Percentiles rank a stretch among this genome's conserved stretches.
These are phyloP conservation scores for Hesperophylax magnus DNA, from an alignment of 1,140 invertebrate species.

Conservation along the genomic window DNA sequence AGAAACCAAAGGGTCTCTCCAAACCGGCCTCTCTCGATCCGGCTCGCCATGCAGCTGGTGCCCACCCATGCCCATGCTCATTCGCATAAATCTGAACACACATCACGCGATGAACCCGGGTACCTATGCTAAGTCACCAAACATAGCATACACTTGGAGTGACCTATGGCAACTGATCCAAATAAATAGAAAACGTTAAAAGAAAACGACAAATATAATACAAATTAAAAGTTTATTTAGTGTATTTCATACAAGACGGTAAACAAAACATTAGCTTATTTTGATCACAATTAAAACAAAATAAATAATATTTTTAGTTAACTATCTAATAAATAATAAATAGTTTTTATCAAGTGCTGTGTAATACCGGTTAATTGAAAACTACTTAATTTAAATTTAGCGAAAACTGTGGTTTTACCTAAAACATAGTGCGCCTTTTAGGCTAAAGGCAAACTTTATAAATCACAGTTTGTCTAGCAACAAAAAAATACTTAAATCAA, in stretches of 20 bases:
- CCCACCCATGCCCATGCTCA: too few species aligned
- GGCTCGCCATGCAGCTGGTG: too few species aligned
- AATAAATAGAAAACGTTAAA: too few species aligned
- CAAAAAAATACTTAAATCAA: background rate
- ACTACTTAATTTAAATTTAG: background rate
- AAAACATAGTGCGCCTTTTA: conserved; percentile 1
- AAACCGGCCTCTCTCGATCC: too few species aligned
- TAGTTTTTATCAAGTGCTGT: background rate
- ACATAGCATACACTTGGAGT: too few species aligned
- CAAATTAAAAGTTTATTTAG: conserved; percentile 10
- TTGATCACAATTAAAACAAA: background rate
- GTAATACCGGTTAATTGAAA: background rate
- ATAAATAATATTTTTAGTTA: background rate
- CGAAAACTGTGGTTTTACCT: background rate
- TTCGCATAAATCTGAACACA: too few species aligned
- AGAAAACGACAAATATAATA: too few species aligned
- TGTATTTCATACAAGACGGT: background rate
- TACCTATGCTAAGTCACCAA: too few species aligned
- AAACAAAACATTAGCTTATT: background rate
- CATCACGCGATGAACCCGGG: too few species aligned
- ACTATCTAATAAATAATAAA: background rate
- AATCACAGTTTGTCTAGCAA: conserved; percentile 21
- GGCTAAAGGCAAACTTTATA: conserved; percentile 21
- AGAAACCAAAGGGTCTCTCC: too few species aligned
- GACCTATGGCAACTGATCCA: too few species aligned